Evolutionary conservation across 2,113 vertebrate genomes (phyloP).

Genomic region (Prunella fulvescens): DNA sequence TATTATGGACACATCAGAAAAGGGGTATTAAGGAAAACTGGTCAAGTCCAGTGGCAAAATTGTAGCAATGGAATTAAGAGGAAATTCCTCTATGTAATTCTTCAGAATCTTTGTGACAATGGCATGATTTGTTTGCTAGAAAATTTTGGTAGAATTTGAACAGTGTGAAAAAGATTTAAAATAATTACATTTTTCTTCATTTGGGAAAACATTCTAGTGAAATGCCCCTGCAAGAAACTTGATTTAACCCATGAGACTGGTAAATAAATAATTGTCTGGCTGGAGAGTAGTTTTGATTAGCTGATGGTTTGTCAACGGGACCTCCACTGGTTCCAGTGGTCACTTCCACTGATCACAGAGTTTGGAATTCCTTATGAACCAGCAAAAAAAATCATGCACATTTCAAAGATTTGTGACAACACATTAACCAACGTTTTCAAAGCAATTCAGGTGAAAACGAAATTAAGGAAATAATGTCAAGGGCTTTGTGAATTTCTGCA

Average conservation of each 20-base stretch:
- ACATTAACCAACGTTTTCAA: neutral
- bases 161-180: neutral
- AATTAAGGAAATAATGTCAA: neutral
- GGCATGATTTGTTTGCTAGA: neutral
- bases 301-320: neutral
- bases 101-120: neutral
- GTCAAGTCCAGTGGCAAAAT: neutral
- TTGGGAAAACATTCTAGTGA: neutral
- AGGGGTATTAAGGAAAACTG: accelerated
- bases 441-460: neutral
- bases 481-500: neutral
- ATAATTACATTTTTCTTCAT: neutral
- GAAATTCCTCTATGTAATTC: neutral
- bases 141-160: neutral
- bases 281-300: neutral
- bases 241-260: neutral
- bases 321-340: neutral
- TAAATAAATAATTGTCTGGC: neutral
- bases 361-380: neutral
- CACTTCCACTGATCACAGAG: neutral
- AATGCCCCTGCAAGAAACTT: neutral
- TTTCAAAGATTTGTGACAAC: neutral
- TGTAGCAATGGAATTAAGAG: neutral
- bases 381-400: neutral
- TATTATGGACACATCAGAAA: neutral